Percentiles rank a stretch among this genome's conserved stretches.
phyloP scores from a whole-genome alignment of 2,888 invertebrate genomes.

The Euproctis similis region DNA sequence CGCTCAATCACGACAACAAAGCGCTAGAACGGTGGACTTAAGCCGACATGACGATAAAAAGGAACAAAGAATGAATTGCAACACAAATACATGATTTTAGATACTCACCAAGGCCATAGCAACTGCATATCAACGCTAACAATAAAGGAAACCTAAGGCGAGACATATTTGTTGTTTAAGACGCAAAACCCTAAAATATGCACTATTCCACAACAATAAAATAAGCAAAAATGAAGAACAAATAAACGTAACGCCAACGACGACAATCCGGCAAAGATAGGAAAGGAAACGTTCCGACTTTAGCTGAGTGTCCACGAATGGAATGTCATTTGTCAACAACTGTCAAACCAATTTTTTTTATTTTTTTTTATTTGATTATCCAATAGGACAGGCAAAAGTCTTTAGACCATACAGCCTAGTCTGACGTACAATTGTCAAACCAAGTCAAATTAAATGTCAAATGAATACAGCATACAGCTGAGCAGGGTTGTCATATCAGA shows the following conservation, averaged over 20 bases:
- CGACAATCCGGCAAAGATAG: slow-evolving; percentile 31
- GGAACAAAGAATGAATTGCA: slow-evolving; percentile 42
- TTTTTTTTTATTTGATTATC: too few species aligned
- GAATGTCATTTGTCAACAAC: too few species aligned
- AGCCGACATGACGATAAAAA: slow-evolving; percentile 31
- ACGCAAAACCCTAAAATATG: slow-evolving; percentile 18
- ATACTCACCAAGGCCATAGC: slow-evolving; percentile 49
- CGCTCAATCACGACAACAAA: slow-evolving; percentile 29
- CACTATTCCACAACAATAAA: slow-evolving; percentile 30
- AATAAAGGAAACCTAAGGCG: slow-evolving; percentile 45
- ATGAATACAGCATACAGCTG: slow-evolving; percentile 24
- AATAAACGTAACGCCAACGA: slow-evolving; percentile 31
- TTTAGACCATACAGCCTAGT: too few species aligned
- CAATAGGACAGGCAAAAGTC: too few species aligned
- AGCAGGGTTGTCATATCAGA: background rate
- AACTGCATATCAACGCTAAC: slow-evolving; percentile 46
- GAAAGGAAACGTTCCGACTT: slow-evolving; percentile 23
- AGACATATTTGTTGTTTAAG: slow-evolving; percentile 40
- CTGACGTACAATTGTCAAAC: too few species aligned
- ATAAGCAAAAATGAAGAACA: slow-evolving; percentile 25
- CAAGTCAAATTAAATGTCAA: too few species aligned
- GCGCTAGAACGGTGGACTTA: slow-evolving; percentile 18
- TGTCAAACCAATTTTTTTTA: too few species aligned
- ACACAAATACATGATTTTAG: slow-evolving; percentile 24
- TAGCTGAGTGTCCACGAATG: too few species aligned